phyloP scores from a whole-genome alignment of 1,140 invertebrate species.

The Ctenoplectra terminalis region DNA sequence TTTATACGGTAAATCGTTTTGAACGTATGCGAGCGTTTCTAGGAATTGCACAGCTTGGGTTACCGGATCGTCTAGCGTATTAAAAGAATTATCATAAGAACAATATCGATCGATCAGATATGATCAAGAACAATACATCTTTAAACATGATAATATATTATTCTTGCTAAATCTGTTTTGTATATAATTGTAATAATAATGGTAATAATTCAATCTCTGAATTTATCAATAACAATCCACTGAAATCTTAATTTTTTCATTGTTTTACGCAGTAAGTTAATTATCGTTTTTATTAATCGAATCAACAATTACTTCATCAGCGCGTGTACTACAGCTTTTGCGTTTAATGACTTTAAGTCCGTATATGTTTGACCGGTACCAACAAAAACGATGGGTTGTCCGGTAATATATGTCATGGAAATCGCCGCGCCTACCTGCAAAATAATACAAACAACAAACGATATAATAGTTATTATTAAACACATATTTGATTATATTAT shows the following conservation, averaged over 20 bases:
- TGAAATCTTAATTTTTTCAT: slow-evolving; percentile 20
- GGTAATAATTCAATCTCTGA: slow-evolving; percentile 7
- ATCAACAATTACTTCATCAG: slow-evolving; percentile 92
- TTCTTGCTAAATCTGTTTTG: slow-evolving; percentile 24
- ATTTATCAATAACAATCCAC: slow-evolving; percentile 34
- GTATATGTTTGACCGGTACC: slow-evolving; percentile 99
- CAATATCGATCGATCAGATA: background rate
- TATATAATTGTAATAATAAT: slow-evolving; percentile 31
- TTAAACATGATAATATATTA: slow-evolving; percentile 26
- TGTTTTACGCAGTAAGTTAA: slow-evolving; percentile 33
- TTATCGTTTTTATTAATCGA: slow-evolving; percentile 37
- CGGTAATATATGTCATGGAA: slow-evolving; percentile 99
- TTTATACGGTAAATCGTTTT: slow-evolving; percentile 58
- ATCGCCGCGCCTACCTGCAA: slow-evolving; percentile 98
- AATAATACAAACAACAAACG: slow-evolving; percentile 31
- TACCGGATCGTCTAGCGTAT: background rate
- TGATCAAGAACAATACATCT: slow-evolving; percentile 5
- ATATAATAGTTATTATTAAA: slow-evolving; percentile 24
- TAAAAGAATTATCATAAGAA: background rate
- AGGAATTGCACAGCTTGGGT: background rate
- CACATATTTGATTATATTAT: background rate
- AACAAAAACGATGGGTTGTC: slow-evolving; percentile 99
- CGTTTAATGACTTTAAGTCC: slow-evolving; percentile 98
- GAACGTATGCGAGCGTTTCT: slow-evolving; percentile 20
- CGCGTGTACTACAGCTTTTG: slow-evolving; percentile 97